These are phyloP conservation scores for Choloepus didactylus DNA, from an alignment of 2,797 vertebrate species.

Conservation along the genomic window DNA sequence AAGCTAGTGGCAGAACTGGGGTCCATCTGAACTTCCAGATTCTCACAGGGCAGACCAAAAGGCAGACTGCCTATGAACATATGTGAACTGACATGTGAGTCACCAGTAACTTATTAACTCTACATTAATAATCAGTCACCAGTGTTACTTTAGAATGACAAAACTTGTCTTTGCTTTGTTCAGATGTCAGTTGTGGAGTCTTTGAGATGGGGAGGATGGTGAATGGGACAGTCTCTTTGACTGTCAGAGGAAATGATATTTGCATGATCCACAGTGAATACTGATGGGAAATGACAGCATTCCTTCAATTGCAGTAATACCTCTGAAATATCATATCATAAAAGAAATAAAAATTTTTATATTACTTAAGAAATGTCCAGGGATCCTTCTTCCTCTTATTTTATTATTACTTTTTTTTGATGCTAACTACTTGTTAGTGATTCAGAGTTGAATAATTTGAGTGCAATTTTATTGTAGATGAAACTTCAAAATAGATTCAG, in stretches of 20 bases:
- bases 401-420: not conserved
- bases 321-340: not conserved
- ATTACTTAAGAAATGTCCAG: slow-evolving; percentile 19
- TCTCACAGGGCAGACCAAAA: not conserved
- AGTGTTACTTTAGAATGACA: not conserved
- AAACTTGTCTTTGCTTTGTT: not conserved
- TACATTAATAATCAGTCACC: not conserved
- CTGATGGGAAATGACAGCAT: not conserved
- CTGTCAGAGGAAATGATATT: not conserved
- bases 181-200: slow-evolving; percentile 14
- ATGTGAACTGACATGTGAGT: not conserved
- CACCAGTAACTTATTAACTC: not conserved
- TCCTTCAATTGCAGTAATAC: not conserved
- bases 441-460: slow-evolving; percentile 1
- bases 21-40: slow-evolving; percentile 23
- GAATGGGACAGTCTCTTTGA: not conserved
- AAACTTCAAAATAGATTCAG: not conserved
- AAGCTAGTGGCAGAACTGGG: not conserved
- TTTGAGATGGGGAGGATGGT: not conserved
- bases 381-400: not conserved
- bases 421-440: slow-evolving; percentile 22
- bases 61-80: not conserved
- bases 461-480: slow-evolving; percentile 32
- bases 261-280: not conserved
- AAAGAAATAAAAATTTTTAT: slow-evolving; percentile 33